Evolutionary conservation across 1,140 invertebrate species (phyloP).

Genomic region (Drosophila biarmipes): DNA sequence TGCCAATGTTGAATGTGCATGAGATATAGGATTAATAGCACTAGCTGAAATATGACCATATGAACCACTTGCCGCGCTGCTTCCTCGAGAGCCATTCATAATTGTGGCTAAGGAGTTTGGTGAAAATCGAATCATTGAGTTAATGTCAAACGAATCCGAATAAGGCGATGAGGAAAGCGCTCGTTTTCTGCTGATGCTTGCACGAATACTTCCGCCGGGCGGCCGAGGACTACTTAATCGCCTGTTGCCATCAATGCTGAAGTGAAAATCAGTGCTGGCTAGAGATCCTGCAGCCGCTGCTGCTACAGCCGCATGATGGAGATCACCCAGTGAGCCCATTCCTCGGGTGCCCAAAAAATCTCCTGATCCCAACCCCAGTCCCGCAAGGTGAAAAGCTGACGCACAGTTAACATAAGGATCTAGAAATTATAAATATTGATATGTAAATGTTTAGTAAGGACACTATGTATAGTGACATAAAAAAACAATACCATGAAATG

Average conservation of each 20-base stretch:
- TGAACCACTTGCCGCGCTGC: conserved; percentile 93
- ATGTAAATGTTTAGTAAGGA: neutral
- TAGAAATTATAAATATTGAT: conserved; percentile 13
- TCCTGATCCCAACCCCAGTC: conserved; percentile 71
- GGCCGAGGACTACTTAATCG: conserved; percentile 85
- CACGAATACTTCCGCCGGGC: conserved; percentile 85
- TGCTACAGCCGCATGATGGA: conserved; percentile 77
- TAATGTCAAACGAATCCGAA: conserved; percentile 96
- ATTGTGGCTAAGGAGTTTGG: conserved; percentile 96
- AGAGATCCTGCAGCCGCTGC: conserved; percentile 86
- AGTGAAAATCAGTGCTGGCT: conserved; percentile 89
- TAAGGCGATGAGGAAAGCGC: conserved; percentile 97
- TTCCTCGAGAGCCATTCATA: conserved; percentile 93
- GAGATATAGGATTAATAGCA: conserved; percentile 85
- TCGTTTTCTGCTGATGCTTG: conserved; percentile 93
- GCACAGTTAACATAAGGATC: conserved; percentile 74
- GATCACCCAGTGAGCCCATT: conserved; percentile 63
- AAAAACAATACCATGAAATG: conserved; percentile 85
- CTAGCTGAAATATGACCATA: conserved; percentile 97
- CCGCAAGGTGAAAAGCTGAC: conserved; percentile 73
- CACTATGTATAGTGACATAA: neutral
- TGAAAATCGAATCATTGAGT: conserved; percentile 97
- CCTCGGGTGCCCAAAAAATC: conserved; percentile 72
- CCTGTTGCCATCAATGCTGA: conserved; percentile 88
- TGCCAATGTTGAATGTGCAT: conserved; percentile 87